Conservation (phyloP, 2,797 vertebrate genomes). For the Paedocypris micromegethes region DNA sequence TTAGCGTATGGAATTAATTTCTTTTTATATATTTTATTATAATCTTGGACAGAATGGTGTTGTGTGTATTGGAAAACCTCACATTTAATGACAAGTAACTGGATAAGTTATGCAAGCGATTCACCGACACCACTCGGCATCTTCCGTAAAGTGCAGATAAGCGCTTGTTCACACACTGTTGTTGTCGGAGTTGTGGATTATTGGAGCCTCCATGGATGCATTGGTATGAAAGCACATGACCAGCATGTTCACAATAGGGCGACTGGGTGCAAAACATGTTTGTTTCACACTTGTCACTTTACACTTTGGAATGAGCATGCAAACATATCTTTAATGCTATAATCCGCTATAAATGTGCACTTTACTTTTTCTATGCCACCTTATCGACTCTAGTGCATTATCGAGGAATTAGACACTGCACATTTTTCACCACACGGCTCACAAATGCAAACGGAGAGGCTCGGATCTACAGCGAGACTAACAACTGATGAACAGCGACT, state of each 20-base stretch:
- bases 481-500: neutral
- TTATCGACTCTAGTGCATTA: neutral
- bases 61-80: neutral
- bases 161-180: conserved; percentile 9
- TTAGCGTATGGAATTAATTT: neutral
- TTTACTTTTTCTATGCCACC: neutral
- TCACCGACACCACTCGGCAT: conserved; percentile 11
- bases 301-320: conserved; percentile 12
- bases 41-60: neutral
- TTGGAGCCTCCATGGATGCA: conserved; percentile 17
- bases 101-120: conserved; percentile 28
- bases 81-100: conserved; percentile 29
- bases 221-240: conserved; percentile 5
- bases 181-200: neutral
- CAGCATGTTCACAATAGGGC: conserved; percentile 5
- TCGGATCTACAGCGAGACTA: conserved; percentile 1
- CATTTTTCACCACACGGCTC: neutral
- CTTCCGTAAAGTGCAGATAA: neutral
- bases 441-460: conserved; percentile 27
- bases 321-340: neutral
- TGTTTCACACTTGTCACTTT: conserved; percentile 25
- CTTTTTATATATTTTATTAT: neutral
- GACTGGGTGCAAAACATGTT: conserved; percentile 10
- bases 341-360: conserved; percentile 16
- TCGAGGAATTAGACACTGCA: conserved; percentile 5